A percentile compares a stretch with the other conserved stretches of the same genome.
phyloP scores from a whole-genome alignment of 2,888 invertebrate genomes.

The Cephus rjabovi region DNA sequence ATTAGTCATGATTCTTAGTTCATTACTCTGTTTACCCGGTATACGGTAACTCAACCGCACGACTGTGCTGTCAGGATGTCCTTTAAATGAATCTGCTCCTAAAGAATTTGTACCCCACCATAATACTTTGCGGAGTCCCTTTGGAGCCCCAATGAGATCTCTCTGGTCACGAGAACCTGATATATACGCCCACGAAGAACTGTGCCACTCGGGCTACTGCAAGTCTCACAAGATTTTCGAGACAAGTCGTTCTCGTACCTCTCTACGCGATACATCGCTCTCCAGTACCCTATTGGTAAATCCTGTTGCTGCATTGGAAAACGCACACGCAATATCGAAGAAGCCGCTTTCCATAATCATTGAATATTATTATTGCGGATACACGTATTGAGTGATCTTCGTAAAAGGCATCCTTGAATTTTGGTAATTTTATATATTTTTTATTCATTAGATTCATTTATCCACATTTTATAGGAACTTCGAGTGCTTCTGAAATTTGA shows the following conservation, averaged over 20 bases:
- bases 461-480: background rate
- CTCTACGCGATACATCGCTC: slow-evolving; percentile 44
- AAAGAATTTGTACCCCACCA: background rate
- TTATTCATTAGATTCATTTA: background rate
- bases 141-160: background rate
- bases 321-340: background rate
- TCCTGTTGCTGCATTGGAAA: slow-evolving; percentile 28
- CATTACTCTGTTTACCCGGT: background rate
- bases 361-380: slow-evolving; percentile 2
- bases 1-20: background rate
- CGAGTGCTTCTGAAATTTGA: background rate
- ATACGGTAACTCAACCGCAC: background rate
- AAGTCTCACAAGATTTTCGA: slow-evolving; percentile 24
- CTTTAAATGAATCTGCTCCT: background rate
- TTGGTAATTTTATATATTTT: slow-evolving; percentile 1
- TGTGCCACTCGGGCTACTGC: slow-evolving; percentile 23
- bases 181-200: slow-evolving; percentile 38
- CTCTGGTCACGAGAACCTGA: slow-evolving; percentile 3
- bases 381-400: background rate
- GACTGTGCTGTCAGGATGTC: background rate
- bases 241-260: slow-evolving; percentile 46
- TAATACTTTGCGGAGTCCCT: background rate
- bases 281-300: slow-evolving; percentile 17
- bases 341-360: background rate
- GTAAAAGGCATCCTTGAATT: background rate